Percentiles rank a stretch among this genome's conserved stretches.
Evolutionary conservation across 2,888 invertebrate genomes (phyloP).

Genomic region (Drosophila kambysellisi): DNA sequence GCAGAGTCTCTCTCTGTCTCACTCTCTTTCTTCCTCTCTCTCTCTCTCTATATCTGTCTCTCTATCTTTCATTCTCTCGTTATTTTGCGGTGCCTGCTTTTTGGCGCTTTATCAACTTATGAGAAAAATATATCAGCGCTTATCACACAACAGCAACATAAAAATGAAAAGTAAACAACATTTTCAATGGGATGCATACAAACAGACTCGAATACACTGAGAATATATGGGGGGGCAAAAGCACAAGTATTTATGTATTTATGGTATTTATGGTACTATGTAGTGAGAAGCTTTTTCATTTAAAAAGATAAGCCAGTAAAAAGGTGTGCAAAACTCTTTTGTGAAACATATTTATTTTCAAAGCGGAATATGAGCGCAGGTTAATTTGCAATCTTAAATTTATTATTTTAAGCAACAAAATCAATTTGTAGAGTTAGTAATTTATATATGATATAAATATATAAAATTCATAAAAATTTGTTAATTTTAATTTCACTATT

Average conservation of each 20-base stretch:
- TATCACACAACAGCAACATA: conserved; percentile 40
- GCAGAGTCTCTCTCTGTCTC: neutral
- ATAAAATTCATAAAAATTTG: no score
- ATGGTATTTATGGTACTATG: neutral
- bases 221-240: neutral
- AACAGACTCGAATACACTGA: conserved; percentile 29
- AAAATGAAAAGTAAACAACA: conserved; percentile 24
- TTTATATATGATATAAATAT: neutral
- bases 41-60: neutral
- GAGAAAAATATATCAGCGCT: conserved; percentile 44
- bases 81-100: conserved; percentile 22
- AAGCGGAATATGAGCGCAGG: neutral
- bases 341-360: neutral
- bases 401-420: neutral
- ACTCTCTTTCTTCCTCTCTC: neutral
- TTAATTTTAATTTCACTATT: no score
- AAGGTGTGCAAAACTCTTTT: neutral
- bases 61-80: neutral
- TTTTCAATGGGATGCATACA: conserved; percentile 16
- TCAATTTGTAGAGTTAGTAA: neutral
- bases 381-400: neutral
- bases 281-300: neutral
- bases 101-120: conserved; percentile 45
- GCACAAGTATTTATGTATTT: no score
- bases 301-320: neutral